Percentiles rank a stretch among this genome's conserved stretches.
These are phyloP conservation scores for Leptocoma aspasia DNA, from an alignment of 2,113 vertebrate species.

Conservation along the genomic window DNA sequence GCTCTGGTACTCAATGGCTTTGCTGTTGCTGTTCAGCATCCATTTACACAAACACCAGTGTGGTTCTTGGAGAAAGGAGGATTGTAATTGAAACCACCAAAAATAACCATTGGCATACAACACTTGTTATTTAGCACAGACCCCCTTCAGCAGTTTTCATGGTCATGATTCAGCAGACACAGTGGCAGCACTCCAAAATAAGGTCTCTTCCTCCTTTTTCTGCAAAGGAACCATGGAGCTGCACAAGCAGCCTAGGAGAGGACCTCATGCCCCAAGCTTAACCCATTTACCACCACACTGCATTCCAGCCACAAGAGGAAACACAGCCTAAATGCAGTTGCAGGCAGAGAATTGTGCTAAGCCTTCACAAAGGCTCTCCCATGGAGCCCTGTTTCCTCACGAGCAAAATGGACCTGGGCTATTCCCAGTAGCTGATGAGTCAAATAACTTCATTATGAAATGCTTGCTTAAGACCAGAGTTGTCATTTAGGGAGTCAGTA, in stretches of 20 bases:
- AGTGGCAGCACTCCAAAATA: background rate
- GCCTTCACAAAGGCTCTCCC: background rate
- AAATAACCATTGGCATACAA: slow-evolving; percentile 75
- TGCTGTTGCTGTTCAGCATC: slow-evolving; percentile 28
- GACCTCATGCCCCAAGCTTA: background rate
- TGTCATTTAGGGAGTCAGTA: background rate
- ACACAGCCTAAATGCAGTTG: background rate
- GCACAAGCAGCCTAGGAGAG: background rate
- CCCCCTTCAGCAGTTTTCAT: slow-evolving; percentile 58
- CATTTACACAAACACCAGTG: slow-evolving; percentile 45
- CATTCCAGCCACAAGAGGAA: background rate
- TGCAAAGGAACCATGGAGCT: background rate
- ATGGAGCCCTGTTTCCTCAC: background rate
- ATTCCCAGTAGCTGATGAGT: slow-evolving; percentile 35
- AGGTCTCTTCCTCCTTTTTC: background rate
- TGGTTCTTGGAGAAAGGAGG: slow-evolving; percentile 39
- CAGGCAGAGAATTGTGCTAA: background rate
- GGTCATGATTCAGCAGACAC: background rate
- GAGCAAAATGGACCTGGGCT: background rate
- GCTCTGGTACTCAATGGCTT: background rate
- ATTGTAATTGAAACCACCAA: slow-evolving; percentile 69
- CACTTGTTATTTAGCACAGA: slow-evolving; percentile 62
- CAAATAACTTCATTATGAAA: slow-evolving; percentile 36
- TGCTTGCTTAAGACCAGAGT: background rate
- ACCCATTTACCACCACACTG: background rate